Evolutionary conservation across 2,113 vertebrate genomes (phyloP).

Genomic region (Donacobius atricapilla): DNA sequence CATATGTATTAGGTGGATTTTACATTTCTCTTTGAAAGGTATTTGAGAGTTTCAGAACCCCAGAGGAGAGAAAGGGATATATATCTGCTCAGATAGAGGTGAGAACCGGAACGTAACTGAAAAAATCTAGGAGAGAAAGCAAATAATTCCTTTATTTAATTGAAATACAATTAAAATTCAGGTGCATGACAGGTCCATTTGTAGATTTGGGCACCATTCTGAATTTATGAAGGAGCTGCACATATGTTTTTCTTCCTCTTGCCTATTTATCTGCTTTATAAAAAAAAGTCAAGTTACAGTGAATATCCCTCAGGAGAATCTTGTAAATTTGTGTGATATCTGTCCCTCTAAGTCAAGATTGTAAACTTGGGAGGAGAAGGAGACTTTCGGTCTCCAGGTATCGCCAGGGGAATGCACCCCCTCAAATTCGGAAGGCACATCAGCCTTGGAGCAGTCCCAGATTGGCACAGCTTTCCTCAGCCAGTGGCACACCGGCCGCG

Average conservation of each 20-base stretch:
- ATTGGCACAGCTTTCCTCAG: not conserved
- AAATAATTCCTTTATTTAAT: not conserved
- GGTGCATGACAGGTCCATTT: not conserved
- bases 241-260: rapidly evolving
- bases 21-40: not conserved
- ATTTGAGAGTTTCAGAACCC: not conserved
- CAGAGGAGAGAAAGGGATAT: too few species aligned
- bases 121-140: not conserved
- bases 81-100: not conserved
- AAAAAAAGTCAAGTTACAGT: not conserved
- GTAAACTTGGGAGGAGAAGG: not conserved
- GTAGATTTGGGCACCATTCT: not conserved
- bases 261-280: not conserved
- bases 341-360: not conserved
- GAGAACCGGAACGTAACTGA: not conserved
- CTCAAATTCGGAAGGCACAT: not conserved
- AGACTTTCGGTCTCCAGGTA: not conserved
- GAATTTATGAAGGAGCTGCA: not conserved
- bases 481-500: not conserved
- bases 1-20: conserved; percentile 12
- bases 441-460: conserved; percentile 18
- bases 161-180: not conserved
- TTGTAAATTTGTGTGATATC: not conserved
- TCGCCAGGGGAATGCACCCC: not conserved
- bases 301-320: not conserved